These are phyloP conservation scores for Fregetta grallaria DNA, from an alignment of 2,113 vertebrate genomes.

Conservation along the genomic window DNA sequence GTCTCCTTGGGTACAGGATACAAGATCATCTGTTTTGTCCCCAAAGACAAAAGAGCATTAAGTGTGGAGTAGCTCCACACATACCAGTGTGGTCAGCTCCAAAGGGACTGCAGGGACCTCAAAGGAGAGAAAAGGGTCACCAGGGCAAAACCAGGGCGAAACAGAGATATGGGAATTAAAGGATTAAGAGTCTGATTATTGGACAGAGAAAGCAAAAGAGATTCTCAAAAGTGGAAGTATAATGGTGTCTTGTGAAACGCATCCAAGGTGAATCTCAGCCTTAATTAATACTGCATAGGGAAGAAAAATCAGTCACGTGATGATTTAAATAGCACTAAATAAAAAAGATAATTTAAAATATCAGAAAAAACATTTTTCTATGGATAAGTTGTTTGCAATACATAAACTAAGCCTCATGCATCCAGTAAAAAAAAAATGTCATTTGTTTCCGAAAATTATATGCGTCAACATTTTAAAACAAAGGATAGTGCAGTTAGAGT, in stretches of 20 bases:
- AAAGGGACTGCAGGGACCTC: neutral
- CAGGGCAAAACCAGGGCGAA: neutral
- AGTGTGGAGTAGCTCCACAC: neutral
- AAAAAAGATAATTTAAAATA: too few species aligned
- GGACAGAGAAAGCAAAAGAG: neutral
- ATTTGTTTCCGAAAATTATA: neutral
- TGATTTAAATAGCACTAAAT: neutral
- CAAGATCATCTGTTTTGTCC: neutral
- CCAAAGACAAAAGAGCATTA: neutral
- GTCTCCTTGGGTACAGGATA: neutral
- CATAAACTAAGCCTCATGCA: neutral
- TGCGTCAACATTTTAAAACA: neutral
- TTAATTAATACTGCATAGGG: neutral
- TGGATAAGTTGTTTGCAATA: neutral
- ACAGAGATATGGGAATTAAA: neutral
- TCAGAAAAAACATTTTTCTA: neutral
- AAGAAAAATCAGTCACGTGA: neutral
- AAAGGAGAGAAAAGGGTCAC: neutral
- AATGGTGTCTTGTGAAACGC: neutral
- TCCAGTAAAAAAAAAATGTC: neutral
- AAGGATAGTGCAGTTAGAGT: neutral
- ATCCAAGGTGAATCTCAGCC: neutral
- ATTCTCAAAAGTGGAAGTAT: neutral
- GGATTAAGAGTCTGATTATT: neutral
- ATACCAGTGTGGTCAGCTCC: neutral